A percentile compares a stretch with the other conserved stretches of the same genome.
Conservation (phyloP, 2,888 invertebrate species). For the Amiota mariae region DNA sequence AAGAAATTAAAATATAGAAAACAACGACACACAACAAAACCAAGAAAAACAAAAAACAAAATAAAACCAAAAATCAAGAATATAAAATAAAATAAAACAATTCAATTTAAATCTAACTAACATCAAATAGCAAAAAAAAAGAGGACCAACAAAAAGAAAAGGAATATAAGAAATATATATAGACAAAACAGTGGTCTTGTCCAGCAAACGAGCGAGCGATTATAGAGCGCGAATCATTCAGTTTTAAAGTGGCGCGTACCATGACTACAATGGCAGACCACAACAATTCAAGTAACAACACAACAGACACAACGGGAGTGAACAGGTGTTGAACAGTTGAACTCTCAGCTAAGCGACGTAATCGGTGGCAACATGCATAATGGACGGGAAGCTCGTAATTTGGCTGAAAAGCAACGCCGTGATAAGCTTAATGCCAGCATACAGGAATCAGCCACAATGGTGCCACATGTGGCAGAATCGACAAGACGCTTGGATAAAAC, state of each 20-base stretch:
- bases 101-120: neutral
- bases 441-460: slow-evolving; percentile 84
- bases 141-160: slow-evolving; percentile 33
- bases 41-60: slow-evolving; percentile 41
- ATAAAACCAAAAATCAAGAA: slow-evolving; percentile 44
- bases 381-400: slow-evolving; percentile 86
- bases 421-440: slow-evolving; percentile 92
- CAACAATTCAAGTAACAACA: slow-evolving; percentile 18
- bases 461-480: slow-evolving; percentile 88
- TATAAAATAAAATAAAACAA: slow-evolving; percentile 4
- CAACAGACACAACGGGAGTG: slow-evolving; percentile 32
- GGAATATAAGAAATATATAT: slow-evolving; percentile 35
- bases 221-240: neutral
- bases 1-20: slow-evolving; percentile 31
- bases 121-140: neutral
- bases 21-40: slow-evolving; percentile 7
- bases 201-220: neutral
- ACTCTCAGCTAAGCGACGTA: neutral
- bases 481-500: slow-evolving; percentile 92
- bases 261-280: slow-evolving; percentile 44
- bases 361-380: slow-evolving; percentile 69
- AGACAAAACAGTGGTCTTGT: neutral
- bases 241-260: neutral
- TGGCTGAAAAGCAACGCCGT: slow-evolving; percentile 92
- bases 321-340: slow-evolving; percentile 6